Evolutionary conservation across 2,888 invertebrate species (phyloP), one percentile per base, ranked within the genome.

Genomic region (Agonum fuliginosum): DNA sequence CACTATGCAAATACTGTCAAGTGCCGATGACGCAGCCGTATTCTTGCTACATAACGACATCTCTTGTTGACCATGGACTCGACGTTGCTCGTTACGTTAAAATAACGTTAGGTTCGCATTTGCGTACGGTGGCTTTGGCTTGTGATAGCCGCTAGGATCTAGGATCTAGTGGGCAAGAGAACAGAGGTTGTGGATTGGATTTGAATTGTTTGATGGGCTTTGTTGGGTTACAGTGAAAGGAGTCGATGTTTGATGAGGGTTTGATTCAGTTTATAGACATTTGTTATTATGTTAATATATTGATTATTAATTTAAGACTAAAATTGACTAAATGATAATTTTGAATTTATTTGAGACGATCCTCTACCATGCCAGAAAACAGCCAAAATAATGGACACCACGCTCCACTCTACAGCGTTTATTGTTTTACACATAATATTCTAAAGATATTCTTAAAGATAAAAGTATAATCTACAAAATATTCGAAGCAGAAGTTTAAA

Each of bases 1-100:
- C 54, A 58, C 27, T 27, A 58, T 58, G 54, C 14, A 58, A 24
- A 58, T 58, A 58, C 5, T 17, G 54, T 24, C 54, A 58, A 48
- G 27, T 58, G 24, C 10, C 27, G 4, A 58, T 58, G 54, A 58
- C 54, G 22, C 3, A 58, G 8, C 20, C 65, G 17, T 37, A 41
- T 10, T 65, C 34, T 67, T 43, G 37, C 41, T 65, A 65, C n/a
- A n/a, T n/a, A n/a, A n/a, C n/a, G 24, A n/a, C 20, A 67, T 41
- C 41, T 67, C 22, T n/a, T 67, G 67, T 67, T 67, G 67, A 41
- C 67, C 41, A 41, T 67, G 67, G 67, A 24, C 67, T 41, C 67
- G 41, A 20, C 41, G 67, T 12, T 67, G 41, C 41, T 41, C 67
- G 67, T 67, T 67, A 67, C 19, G 41, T 67, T 67, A 17, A 58